A percentile compares a stretch with the other conserved stretches of the same genome.
phyloP scores from a whole-genome alignment of 2,797 vertebrate species.

The Urosaurus nigricauda region DNA sequence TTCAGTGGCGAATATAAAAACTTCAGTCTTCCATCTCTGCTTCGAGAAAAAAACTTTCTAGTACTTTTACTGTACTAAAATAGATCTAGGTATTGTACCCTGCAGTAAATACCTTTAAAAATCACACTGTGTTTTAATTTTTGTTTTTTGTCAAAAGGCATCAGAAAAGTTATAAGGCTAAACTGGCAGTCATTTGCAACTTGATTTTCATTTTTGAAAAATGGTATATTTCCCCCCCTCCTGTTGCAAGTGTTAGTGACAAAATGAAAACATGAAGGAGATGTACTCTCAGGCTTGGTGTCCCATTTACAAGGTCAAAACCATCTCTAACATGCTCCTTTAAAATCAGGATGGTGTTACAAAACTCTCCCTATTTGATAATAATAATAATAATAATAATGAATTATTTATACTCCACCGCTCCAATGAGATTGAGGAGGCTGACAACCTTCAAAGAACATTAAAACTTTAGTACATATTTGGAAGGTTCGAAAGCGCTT shows the following conservation, averaged over 20 bases:
- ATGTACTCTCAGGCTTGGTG: background rate
- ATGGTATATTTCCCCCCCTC: background rate
- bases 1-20: background rate
- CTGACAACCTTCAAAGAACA: too few species aligned
- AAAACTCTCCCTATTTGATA: conserved; percentile 14
- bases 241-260: background rate
- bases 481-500: background rate
- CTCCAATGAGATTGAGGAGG: too few species aligned
- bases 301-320: conserved; percentile 2
- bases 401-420: too few species aligned
- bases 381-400: too few species aligned
- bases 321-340: background rate
- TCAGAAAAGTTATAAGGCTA: background rate
- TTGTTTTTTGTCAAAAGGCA: background rate
- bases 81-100: background rate
- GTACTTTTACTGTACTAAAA: background rate
- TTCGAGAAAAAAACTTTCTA: background rate
- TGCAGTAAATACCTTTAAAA: background rate
- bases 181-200: background rate
- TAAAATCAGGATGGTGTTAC: background rate
- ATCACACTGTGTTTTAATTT: background rate
- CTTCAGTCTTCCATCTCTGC: background rate
- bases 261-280: conserved; percentile 19
- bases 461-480: too few species aligned
- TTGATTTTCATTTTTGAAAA: conserved; percentile 18